Evolutionary conservation across 37 sponge, comb jelly and placozoan genomes (phyloP).

Genomic region (Eunapius fragilis): DNA sequence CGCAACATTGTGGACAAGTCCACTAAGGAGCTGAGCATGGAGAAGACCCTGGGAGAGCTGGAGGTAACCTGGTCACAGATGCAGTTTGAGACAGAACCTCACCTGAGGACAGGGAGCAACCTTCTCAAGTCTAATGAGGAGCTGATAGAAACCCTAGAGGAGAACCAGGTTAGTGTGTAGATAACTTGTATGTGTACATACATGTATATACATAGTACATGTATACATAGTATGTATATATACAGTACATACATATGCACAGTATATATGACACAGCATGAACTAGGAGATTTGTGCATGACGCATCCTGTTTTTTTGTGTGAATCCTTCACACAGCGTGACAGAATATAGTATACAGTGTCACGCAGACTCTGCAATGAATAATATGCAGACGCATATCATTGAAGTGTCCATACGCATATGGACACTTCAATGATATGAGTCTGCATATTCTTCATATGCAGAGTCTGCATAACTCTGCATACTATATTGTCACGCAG

Average conservation of each 20-base stretch:
- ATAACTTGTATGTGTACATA: background rate
- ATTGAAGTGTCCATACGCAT: no score
- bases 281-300: no score
- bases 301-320: no score
- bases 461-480: no score
- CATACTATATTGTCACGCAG: no score
- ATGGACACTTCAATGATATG: background rate
- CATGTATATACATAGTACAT: background rate
- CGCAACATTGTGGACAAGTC: constrained; percentile 98
- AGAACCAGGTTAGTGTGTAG: constrained; percentile 80
- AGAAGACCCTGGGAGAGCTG: constrained; percentile 94
- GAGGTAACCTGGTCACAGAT: constrained; percentile 94
- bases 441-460: background rate
- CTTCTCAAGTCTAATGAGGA: constrained; percentile 92
- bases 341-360: no score
- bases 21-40: constrained; percentile 96
- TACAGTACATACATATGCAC: background rate
- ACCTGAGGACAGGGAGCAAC: constrained; percentile 76
- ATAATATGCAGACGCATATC: no score
- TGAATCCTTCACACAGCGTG: no score
- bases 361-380: no score
- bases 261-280: no score
- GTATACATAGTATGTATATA: no score
- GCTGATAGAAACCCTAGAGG: constrained; percentile 97
- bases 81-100: constrained; percentile 96